Evolutionary conservation across 2,888 invertebrate species (phyloP).

Genomic region (Malthinus seriepunctatus): DNA sequence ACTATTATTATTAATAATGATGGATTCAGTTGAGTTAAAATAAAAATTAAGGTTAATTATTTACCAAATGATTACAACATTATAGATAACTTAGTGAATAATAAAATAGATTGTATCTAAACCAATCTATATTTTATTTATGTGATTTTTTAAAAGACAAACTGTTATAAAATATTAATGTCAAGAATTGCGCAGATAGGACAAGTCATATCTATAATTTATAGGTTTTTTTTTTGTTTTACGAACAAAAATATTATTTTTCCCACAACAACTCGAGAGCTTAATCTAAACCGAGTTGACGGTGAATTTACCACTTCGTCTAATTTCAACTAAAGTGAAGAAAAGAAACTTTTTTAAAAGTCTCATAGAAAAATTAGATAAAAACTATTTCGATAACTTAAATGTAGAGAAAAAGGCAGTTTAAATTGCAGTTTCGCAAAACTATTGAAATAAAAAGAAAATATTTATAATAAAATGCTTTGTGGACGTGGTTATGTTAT

Average conservation of each 20-base stretch:
- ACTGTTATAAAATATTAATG: conserved; percentile 29
- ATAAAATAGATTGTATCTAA: conserved; percentile 10
- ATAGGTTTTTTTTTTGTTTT: conserved; percentile 22
- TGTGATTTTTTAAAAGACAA: conserved; percentile 22
- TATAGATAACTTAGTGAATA: too few relatives aligned
- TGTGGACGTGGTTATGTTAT: conserved; percentile 5
- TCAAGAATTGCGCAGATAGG: conserved; percentile 16
- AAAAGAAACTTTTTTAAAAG: conserved; percentile 22
- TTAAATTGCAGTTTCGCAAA: conserved; percentile 5
- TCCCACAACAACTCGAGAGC: conserved; percentile 14
- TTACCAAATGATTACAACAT: too few relatives aligned
- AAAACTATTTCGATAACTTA: conserved; percentile 14
- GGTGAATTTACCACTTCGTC: conserved; percentile 22
- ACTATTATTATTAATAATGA: too few relatives aligned
- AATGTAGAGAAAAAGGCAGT: conserved; percentile 1
- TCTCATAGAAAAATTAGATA: conserved; percentile 17
- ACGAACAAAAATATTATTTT: conserved; percentile 19
- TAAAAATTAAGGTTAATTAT: too few relatives aligned
- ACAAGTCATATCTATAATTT: conserved; percentile 27
- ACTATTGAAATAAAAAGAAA: not conserved
- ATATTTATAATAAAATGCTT: not conserved
- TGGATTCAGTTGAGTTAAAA: too few relatives aligned
- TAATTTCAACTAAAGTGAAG: conserved; percentile 23
- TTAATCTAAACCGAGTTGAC: conserved; percentile 24
- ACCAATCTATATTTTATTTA: conserved; percentile 22